Evolutionary conservation across 2,797 vertebrate species (phyloP).

Genomic region (Gobionotothen gibberifrons): DNA sequence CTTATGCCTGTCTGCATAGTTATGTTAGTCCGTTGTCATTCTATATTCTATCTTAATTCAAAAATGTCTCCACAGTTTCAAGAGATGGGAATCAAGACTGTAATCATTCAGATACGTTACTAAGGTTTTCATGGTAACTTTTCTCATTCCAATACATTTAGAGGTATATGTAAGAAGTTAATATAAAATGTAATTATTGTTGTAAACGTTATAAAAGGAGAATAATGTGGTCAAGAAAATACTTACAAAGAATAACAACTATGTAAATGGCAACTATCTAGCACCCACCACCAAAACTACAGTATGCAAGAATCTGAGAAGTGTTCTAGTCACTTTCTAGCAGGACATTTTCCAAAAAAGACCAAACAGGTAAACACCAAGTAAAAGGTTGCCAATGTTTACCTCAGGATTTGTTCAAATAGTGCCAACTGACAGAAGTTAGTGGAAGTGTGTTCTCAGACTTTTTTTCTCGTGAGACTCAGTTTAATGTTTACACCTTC

Average conservation of each 20-base stretch:
- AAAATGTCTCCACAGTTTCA: too few relatives aligned
- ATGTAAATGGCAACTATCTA: not conserved
- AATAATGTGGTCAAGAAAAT: not conserved
- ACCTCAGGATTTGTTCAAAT: constrained; percentile 1
- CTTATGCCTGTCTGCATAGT: too few relatives aligned
- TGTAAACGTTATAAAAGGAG: not conserved
- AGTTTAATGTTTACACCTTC: constrained; percentile 24
- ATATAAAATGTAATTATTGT: too few relatives aligned
- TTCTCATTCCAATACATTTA: not conserved
- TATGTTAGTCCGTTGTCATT: too few relatives aligned
- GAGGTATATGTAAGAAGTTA: not conserved
- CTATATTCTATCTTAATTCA: too few relatives aligned
- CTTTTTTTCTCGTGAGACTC: constrained; percentile 25
- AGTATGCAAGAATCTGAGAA: not conserved
- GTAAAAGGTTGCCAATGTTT: not conserved
- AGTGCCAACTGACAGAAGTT: not conserved
- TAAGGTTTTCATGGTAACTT: not conserved
- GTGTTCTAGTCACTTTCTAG: too few relatives aligned
- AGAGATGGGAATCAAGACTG: not conserved
- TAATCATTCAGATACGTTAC: not conserved
- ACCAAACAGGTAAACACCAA: not conserved
- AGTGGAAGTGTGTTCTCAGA: not conserved
- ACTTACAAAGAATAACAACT: not conserved
- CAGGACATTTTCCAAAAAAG: not conserved
- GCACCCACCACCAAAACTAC: not conserved